Base-by-base conservation (phyloP, 2,888 invertebrate species). In the Empis livida region DNA sequence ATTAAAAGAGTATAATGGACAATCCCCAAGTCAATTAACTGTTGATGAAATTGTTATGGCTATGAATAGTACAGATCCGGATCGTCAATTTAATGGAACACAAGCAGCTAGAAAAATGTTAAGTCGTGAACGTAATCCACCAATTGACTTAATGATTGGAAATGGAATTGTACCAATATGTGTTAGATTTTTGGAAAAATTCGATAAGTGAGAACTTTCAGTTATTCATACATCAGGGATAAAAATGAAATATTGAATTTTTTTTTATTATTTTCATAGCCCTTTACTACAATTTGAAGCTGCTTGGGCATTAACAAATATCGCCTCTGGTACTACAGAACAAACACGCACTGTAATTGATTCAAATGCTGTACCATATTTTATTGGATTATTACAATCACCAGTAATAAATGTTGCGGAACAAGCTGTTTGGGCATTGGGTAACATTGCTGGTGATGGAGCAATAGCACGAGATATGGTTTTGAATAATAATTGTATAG, bases 381-480 rank as follows among this genome's bases (percentile, higher is more conserved):
- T 99, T 45, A 78, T 93, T 17, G 63, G 71, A 0, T 72, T 97
- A 13, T 70, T 95, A 0, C 68, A 74, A 9, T 84, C 87, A 0
- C 70, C 76, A 2, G 73, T 79, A 37, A 68, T 76, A 0, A 78
- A 83, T 54, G 81, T 88, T 2, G 84, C 88, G 1, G 94, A 95
- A 61, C 94, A 95, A 67, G 84, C 91, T n/a, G 89, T 94, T 0
- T 96, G 90, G 97, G 96, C 96, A 0, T 72, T 95, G n/a, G 93
- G 94, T 54, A 99, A 99, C 71, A 92, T 97, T 57, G 94, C 95
- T 10, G 95, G 96, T 32, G 90, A 91, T 65, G 88, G 90, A 0
- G 76, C 89, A 0, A 70, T 68, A 13, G 77, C 89, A 1, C 74
- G 97, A 42, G 95, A 97, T 70, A 69, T 79, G 47, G 90, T 95